Evolutionary conservation across 2,888 invertebrate genomes (phyloP), one percentile per base, ranked within the genome.

Genomic region (Homarus gammarus): DNA sequence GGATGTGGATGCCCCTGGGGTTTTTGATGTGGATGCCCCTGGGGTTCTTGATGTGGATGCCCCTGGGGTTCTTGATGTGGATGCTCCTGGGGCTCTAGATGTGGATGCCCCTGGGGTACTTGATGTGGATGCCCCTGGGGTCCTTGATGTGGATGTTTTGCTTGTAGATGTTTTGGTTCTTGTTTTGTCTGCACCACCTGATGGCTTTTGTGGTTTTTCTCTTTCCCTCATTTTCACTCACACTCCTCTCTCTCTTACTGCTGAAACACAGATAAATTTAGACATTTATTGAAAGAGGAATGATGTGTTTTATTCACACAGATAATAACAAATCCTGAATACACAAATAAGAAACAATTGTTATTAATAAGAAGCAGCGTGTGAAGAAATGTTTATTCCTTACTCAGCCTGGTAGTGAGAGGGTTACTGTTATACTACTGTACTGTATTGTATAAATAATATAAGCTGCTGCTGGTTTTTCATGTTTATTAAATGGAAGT

Each of bases 191-290:
- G 82, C 2, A 27, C 78, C 84, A 33, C 70, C 84, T 27, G 78
- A n/a, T 33, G 87, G 75, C 38, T 40, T 88, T 56, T 27, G 38
- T n/a, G 51, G 36, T 44, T 38, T 75, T 40, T 83, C 87, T 83
- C 82, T 88, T 73, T 84, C 84, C 78, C 51, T 89, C 88, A 89
- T 89, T 83, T 44, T 75, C 18, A 22, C 36, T n/a, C n/a, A n/a
- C n/a, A n/a, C n/a, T n/a, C n/a, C n/a, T n/a, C n/a, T n/a, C n/a
- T n/a, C n/a, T n/a, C n/a, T 70, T 36, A 44, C 75, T 75, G 75
- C 15, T 73, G 27, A 75, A 64, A 64, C 64, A 64, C 27, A 64
- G 31, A 8, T 27, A 64, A 5, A 64, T 12, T 8, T 27, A n/a
- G n/a, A n/a, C n/a, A n/a, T n/a, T n/a, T n/a, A n/a, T n/a, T n/a